Evolutionary conservation across 2,888 invertebrate species (phyloP).

Genomic region (Andrena fulva): DNA sequence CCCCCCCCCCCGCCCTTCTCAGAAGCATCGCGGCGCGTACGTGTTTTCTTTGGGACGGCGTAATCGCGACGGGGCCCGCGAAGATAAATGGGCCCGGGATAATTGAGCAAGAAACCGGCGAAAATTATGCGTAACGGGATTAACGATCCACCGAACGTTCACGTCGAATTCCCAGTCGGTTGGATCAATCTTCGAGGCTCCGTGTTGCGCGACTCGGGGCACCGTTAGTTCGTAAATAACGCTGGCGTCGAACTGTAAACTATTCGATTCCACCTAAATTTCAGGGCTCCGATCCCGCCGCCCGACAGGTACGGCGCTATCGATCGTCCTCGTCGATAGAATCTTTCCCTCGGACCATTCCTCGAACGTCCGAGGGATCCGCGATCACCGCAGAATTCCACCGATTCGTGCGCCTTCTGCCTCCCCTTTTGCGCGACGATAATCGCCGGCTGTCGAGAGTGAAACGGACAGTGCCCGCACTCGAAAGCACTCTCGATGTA

Average conservation of each 20-base stretch:
- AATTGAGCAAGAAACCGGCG: not conserved
- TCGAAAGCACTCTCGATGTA: slow-evolving; percentile 51
- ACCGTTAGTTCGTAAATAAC: slow-evolving; percentile 7
- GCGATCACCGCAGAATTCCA: not conserved
- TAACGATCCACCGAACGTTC: not conserved
- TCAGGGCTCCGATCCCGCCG: not conserved
- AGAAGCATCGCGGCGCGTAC: slow-evolving; percentile 16
- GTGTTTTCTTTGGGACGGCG: not conserved
- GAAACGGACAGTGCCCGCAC: slow-evolving; percentile 50
- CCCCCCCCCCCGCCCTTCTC: slow-evolving; percentile 27
- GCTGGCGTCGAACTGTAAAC: slow-evolving; percentile 2
- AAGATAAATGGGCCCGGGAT: not conserved
- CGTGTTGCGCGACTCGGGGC: not conserved
- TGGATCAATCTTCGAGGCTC: not conserved
- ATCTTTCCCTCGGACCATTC: not conserved
- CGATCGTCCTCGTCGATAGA: slow-evolving; percentile 2
- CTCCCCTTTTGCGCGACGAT: slow-evolving; percentile 9
- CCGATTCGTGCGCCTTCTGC: slow-evolving; percentile 1
- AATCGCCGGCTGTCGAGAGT: slow-evolving; percentile 43
- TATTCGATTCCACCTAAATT: no score
- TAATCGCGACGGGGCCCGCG: not conserved
- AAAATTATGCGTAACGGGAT: slow-evolving; percentile 49
- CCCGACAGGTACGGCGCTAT: not conserved
- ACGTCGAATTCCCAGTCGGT: not conserved
- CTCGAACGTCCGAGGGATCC: not conserved